phyloP scores from a whole-genome alignment of 2,888 invertebrate genomes.

The Hymenopus coronatus region DNA sequence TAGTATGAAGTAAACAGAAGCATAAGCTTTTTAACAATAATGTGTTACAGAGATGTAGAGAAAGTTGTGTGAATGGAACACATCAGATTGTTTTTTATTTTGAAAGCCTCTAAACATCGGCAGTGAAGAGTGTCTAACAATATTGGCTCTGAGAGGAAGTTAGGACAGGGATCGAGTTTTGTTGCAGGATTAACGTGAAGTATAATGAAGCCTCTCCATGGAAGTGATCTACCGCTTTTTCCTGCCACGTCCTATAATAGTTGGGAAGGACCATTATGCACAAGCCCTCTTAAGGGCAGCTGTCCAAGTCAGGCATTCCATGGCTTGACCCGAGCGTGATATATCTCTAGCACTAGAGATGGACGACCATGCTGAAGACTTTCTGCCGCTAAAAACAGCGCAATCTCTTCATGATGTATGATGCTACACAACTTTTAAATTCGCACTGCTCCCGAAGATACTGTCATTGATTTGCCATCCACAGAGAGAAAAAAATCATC shows the following conservation, averaged over 20 bases:
- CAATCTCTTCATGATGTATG: background rate
- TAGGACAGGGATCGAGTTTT: too few species aligned
- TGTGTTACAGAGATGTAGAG: too few species aligned
- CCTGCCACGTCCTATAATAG: background rate
- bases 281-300: background rate
- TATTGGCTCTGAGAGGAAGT: too few species aligned
- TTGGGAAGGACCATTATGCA: background rate
- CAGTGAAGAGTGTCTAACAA: too few species aligned
- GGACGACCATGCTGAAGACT: background rate
- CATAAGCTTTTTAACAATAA: too few species aligned
- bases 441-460: background rate
- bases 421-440: background rate
- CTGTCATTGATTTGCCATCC: background rate
- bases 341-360: background rate
- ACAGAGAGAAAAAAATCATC: background rate
- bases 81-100: too few species aligned
- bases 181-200: background rate
- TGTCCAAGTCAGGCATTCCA: background rate
- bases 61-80: too few species aligned
- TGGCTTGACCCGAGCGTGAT: background rate
- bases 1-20: too few species aligned
- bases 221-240: background rate
- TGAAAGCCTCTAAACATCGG: too few species aligned
- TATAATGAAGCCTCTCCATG: background rate
- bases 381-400: background rate